Evolutionary conservation across 2,888 invertebrate genomes (phyloP).

Genomic region (Lepidocyrtoides sp.): DNA sequence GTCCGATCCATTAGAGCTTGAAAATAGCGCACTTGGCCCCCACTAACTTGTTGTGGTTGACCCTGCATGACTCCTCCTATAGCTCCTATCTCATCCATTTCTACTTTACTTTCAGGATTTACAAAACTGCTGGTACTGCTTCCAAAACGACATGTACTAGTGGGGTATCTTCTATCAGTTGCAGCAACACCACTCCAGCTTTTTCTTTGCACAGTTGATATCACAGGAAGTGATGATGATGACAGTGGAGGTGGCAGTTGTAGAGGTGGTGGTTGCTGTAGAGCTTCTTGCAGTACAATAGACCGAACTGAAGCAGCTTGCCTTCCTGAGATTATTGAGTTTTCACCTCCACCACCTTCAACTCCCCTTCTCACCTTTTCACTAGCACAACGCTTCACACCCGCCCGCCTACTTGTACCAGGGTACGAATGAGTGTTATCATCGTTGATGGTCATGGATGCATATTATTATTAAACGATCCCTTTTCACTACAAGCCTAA

Average conservation of each 20-base stretch:
- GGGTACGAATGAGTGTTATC: conserved; percentile 49
- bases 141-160: conserved; percentile 43
- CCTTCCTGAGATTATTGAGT: conserved; percentile 44
- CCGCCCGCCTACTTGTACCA: conserved; percentile 42
- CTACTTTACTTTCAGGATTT: conserved; percentile 38
- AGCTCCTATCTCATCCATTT: conserved; percentile 73
- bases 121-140: conserved; percentile 50
- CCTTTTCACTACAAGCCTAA: background rate
- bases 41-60: conserved; percentile 75
- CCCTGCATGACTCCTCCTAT: conserved; percentile 71
- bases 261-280: conserved; percentile 16
- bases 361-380: conserved; percentile 57
- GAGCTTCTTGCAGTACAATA: conserved; percentile 50
- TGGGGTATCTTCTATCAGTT: conserved; percentile 50
- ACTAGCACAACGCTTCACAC: conserved; percentile 59
- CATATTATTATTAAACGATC: conserved; percentile 29
- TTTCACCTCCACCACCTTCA: conserved; percentile 53
- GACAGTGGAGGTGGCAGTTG: conserved; percentile 37
- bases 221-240: conserved; percentile 65
- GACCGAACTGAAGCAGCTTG: conserved; percentile 56
- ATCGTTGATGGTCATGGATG: conserved; percentile 61
- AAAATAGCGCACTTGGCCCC: conserved; percentile 76
- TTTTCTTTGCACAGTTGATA: conserved; percentile 49
- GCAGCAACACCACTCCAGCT: conserved; percentile 46
- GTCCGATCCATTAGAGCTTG: conserved; percentile 74